Percentiles rank a stretch among this genome's conserved stretches.
Evolutionary conservation across 2,888 invertebrate species (phyloP).

Genomic region (Drosophila falleni): DNA sequence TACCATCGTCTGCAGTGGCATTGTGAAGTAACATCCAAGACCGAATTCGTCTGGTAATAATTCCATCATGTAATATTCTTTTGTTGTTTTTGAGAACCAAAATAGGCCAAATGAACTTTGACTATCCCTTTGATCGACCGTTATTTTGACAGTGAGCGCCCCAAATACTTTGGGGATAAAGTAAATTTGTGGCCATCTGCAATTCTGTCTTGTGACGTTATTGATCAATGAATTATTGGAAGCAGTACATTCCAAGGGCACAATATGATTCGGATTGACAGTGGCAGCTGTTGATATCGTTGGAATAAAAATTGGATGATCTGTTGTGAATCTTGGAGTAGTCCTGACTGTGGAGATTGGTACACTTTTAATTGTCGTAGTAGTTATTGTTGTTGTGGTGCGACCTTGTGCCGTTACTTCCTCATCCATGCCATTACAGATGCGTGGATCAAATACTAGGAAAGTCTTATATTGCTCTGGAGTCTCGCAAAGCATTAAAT

Average conservation of each 20-base stretch:
- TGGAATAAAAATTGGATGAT: neutral
- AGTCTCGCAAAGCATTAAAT: conserved; percentile 50
- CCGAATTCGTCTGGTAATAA: conserved; percentile 67
- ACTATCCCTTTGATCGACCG: conserved; percentile 28
- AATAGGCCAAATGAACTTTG: conserved; percentile 63
- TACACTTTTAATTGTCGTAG: neutral
- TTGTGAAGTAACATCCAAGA: conserved; percentile 73
- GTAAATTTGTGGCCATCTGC: conserved; percentile 51
- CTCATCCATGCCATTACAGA: conserved; percentile 32
- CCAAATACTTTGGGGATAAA: conserved; percentile 45
- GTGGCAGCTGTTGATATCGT: conserved; percentile 20
- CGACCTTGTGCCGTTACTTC: neutral
- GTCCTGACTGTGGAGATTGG: neutral
- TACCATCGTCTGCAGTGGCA: conserved; percentile 63
- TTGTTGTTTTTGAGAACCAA: conserved; percentile 80
- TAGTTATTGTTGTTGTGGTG: neutral
- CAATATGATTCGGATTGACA: conserved; percentile 27
- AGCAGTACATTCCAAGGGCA: conserved; percentile 48
- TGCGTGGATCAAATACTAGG: conserved; percentile 50
- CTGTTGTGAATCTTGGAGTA: conserved; percentile 16
- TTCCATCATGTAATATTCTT: conserved; percentile 61
- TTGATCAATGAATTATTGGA: neutral
- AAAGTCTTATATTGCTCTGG: conserved; percentile 45
- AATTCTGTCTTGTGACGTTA: conserved; percentile 9
- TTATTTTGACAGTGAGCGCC: conserved; percentile 45